Conservation (phyloP, 2,888 invertebrate species). For the Eilema griseolum region DNA sequence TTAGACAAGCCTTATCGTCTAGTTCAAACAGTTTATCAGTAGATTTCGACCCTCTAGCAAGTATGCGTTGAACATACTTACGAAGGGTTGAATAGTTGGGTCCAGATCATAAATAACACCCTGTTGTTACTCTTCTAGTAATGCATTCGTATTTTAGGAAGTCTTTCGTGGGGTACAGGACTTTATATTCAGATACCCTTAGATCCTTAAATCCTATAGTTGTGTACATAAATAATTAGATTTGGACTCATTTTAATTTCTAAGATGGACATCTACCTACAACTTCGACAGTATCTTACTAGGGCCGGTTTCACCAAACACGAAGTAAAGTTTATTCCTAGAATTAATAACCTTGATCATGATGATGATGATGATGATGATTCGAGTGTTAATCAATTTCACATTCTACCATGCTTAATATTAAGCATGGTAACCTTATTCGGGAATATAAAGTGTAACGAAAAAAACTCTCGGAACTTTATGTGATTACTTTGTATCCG, state of each 20-base stretch:
- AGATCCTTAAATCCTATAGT: slow-evolving; percentile 9
- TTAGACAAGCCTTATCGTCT: neutral
- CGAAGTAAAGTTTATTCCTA: no score
- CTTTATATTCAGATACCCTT: slow-evolving; percentile 32
- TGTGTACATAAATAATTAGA: slow-evolving; percentile 5
- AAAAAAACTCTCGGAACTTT: no score
- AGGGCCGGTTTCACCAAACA: no score
- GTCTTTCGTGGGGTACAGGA: slow-evolving; percentile 22
- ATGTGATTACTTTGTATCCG: no score
- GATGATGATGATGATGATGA: no score
- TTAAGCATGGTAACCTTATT: no score
- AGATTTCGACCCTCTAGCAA: neutral
- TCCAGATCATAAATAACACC: slow-evolving; percentile 52
- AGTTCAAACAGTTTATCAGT: neutral
- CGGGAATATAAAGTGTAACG: no score
- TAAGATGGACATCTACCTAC: neutral
- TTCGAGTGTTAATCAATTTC: no score
- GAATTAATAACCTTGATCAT: no score
- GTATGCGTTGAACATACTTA: slow-evolving; percentile 61
- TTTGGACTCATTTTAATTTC: neutral
- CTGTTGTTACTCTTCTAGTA: slow-evolving; percentile 44
- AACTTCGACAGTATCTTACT: neutral
- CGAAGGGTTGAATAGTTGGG: slow-evolving; percentile 51
- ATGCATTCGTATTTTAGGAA: slow-evolving; percentile 47
- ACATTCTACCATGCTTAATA: no score